Conservation (phyloP, 2,797 vertebrate species). For the Ptychobarbus kaznakovi region DNA sequence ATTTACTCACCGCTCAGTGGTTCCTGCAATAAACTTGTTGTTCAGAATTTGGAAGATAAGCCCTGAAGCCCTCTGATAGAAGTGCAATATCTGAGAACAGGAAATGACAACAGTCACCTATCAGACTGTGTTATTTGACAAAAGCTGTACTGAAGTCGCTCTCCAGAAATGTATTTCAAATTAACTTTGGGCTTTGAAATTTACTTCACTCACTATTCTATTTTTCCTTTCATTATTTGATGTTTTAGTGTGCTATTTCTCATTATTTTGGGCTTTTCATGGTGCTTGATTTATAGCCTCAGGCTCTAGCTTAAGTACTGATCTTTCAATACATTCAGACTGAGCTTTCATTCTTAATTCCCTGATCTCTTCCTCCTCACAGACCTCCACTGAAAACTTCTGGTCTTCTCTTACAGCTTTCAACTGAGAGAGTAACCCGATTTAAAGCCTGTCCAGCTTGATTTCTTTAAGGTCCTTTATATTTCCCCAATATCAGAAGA, state of each 20-base stretch:
- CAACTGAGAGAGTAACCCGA: background rate
- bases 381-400: constrained; percentile 6
- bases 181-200: background rate
- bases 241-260: background rate
- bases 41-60: constrained; percentile 32
- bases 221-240: constrained; percentile 4
- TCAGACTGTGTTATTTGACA: constrained; percentile 27
- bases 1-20: background rate
- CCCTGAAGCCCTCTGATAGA: constrained; percentile 21
- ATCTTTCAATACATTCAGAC: background rate
- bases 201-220: background rate
- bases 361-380: background rate
- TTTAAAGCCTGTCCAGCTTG: constrained; percentile 11
- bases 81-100: constrained; percentile 45
- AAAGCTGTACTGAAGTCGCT: constrained; percentile 12
- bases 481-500: background rate
- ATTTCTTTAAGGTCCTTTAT: background rate
- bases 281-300: background rate
- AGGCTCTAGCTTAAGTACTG: background rate
- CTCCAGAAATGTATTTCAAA: constrained; percentile 22
- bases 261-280: background rate
- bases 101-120: constrained; percentile 42
- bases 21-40: constrained; percentile 13
- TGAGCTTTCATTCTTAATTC: constrained; percentile 20
- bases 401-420: background rate